Evolutionary conservation across 2,797 vertebrate genomes (phyloP).

Genomic region (Karalla daura): DNA sequence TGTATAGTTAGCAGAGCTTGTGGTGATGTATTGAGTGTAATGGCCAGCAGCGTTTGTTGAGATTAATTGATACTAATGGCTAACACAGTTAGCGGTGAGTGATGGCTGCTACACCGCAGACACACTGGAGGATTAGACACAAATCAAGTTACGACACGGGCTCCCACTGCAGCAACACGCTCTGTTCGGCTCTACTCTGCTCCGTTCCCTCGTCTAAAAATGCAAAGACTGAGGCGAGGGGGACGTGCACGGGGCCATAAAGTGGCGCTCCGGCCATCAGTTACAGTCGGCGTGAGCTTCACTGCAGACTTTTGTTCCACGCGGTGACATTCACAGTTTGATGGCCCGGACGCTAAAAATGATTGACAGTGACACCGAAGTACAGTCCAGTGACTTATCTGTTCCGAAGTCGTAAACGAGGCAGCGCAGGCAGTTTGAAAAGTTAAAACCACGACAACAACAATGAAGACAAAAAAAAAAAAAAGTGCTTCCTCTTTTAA

Average conservation of each 20-base stretch:
- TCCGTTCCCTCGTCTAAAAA: slow-evolving; percentile 49
- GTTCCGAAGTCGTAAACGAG: neutral
- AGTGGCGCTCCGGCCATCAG: slow-evolving; percentile 20
- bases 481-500: neutral
- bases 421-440: neutral
- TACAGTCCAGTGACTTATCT: neutral
- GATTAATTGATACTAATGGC: slow-evolving; percentile 83
- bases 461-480: neutral
- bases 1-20: slow-evolving; percentile 63
- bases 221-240: slow-evolving; percentile 28
- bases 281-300: neutral
- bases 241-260: slow-evolving; percentile 15
- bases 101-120: slow-evolving; percentile 69
- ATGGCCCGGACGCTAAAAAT: neutral
- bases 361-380: neutral
- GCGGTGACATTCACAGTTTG: slow-evolving; percentile 6
- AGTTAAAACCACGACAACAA: too few species aligned
- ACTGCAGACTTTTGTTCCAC: neutral
- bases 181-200: too few species aligned
- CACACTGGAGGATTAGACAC: slow-evolving; percentile 64
- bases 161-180: slow-evolving; percentile 50
- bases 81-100: slow-evolving; percentile 76
- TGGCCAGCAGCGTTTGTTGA: slow-evolving; percentile 71
- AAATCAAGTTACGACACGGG: slow-evolving; percentile 67
- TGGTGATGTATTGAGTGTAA: slow-evolving; percentile 74